Base-by-base conservation (phyloP, 2,113 vertebrate species). In the Forbesichthys agassizii region DNA sequence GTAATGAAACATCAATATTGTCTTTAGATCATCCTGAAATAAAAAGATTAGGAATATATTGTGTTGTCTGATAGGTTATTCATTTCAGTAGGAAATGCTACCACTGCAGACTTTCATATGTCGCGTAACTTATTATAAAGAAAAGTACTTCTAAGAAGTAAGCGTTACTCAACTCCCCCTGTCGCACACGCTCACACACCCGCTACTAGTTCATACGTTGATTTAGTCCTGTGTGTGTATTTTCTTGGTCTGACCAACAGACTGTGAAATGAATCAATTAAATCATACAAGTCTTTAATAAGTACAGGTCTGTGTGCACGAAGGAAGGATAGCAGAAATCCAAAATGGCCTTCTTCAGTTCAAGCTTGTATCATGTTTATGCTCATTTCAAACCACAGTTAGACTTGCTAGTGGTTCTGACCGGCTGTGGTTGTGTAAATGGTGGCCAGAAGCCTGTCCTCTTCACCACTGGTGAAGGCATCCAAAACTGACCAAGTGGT, bases 231-330 rank as follows among this genome's bases (percentile, higher is more conserved):
- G 12, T 33, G 49, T 11, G 51, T 27, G 42, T 33, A 18, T 67
- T 69, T 78, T 77, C 10, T 48, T 68, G 68, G 73, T 63, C 69
- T 76, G 84, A 58, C 78, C 83, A 86, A 62, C 69, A 74, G 80
- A 84, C 81, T 80, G 79, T 84, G 81, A 85, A 86, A 86, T 86
- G 52, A 87, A 71, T 71, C 85, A 74, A 81, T 86, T 82, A 84
- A 81, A 86, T 83, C 71, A 75, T 84, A 84, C 78, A 83, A 68
- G 73, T 76, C 66, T 87, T 78, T 74, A 85, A 83, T 84, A 83
- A 79, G 72, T 61, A 71, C 69, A 60, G 62, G 64, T 69, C 78
- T 52, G 12, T 53, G 63, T 36, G 63, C n/a, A 0, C 51, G 11
- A 47, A 64, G 53, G 62, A 2, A 11, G 18, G 61, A 18, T 18